Evolutionary conservation across 2,888 invertebrate genomes (phyloP), one percentile per base, ranked within the genome.

Genomic region (Lomographa bimaculata): DNA sequence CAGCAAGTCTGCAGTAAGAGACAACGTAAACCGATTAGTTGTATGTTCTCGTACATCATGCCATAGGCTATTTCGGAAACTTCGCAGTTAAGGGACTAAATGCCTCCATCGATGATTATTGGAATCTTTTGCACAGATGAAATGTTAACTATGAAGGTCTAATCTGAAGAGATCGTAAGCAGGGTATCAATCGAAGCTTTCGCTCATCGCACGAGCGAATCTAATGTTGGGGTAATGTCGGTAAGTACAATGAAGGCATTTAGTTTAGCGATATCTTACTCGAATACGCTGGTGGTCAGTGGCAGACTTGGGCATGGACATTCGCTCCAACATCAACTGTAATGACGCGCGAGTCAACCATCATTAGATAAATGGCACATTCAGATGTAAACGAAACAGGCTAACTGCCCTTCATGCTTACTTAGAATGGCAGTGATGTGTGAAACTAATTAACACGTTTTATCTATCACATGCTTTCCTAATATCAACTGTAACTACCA

Each of bases 261-360:
- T 74, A 33, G 25, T 32, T 26, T 56, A 64, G 62, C 64, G 53
- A 60, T 62, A 78, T 94, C 96, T 96, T 96, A 96, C 96, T 94
- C 96, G 93, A 91, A 96, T 94, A 90, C 94, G 94, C 93, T 94
- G 95, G 91, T 95, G 95, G 87, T 94, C 93, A 91, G 93, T 94
- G 91, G 93, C 93, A 91, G 92, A 93, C 91, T 93, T 93, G 91
- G 94, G 93, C 91, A 94, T 93, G 91, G 94, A 94, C 93, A 94
- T 94, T 92, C 94, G 93, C 92, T 95, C 94, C 93, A 96, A 94
- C 94, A 96, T 94, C 86, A 92, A 94, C 96, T 96, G 96, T 89
- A 95, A 95, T 73, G 71, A 82, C 68, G 77, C 57, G 59, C 58
- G 50, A 61, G 67, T 66, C 66, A 65, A 60, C 51, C 44, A 60